phyloP scores from a whole-genome alignment of 2,797 vertebrate genomes.

The Phaenicophaeus curvirostris region DNA sequence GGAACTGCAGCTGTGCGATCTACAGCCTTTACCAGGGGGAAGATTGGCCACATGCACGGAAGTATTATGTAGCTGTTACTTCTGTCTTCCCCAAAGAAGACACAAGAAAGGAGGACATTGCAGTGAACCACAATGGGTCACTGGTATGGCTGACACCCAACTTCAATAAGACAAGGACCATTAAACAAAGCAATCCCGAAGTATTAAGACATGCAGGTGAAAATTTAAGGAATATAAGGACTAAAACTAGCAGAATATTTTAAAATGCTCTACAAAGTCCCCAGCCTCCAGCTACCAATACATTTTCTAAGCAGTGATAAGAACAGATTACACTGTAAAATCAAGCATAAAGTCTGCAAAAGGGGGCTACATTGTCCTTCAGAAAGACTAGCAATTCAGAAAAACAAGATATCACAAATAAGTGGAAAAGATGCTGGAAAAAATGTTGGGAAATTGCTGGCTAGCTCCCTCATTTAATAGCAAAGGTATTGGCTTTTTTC shows the following conservation, averaged over 20 bases:
- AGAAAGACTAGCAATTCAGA: background rate
- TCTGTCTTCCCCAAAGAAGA: background rate
- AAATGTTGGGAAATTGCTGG: background rate
- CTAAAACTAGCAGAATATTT: background rate
- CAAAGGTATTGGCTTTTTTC: background rate
- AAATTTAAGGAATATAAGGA: background rate
- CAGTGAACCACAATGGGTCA: background rate
- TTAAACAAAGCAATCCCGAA: conserved; percentile 1
- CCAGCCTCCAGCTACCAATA: background rate
- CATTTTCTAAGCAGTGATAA: background rate
- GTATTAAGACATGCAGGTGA: background rate
- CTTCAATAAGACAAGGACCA: background rate
- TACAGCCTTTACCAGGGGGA: background rate
- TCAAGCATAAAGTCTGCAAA: background rate
- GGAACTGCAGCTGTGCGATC: conserved; percentile 44
- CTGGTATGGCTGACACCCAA: background rate
- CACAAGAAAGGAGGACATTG: conserved; percentile 15
- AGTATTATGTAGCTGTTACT: background rate
- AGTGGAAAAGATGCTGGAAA: background rate
- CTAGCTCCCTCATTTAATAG: background rate
- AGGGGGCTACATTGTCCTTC: background rate
- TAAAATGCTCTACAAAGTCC: background rate
- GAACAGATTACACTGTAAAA: no score
- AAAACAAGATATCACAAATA: background rate
- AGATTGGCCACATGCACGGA: background rate